Conservation (phyloP, 2,797 vertebrate species). For the Lepilemur septentrionalis region DNA sequence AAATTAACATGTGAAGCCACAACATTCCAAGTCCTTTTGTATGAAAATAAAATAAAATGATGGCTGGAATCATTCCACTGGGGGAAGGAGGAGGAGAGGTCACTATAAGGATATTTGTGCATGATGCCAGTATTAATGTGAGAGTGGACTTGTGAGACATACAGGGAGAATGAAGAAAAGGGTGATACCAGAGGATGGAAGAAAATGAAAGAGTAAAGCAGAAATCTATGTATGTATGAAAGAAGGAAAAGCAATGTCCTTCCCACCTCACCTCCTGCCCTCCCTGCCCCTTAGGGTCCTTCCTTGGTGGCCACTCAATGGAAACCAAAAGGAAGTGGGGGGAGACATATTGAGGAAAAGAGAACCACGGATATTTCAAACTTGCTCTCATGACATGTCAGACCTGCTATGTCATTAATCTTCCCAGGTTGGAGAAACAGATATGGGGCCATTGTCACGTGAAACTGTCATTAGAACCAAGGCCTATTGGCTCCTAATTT, state of each 20-base stretch:
- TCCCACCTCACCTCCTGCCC: accelerated
- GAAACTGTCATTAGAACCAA: constrained; percentile 29
- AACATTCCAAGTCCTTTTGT: not conserved
- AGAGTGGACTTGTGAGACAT: not conserved
- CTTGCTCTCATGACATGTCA: not conserved
- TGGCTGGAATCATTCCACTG: not conserved
- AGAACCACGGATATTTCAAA: constrained; percentile 42
- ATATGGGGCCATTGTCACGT: not conserved
- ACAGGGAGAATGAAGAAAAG: not conserved
- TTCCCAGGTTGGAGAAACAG: constrained; percentile 6
- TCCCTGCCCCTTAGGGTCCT: not conserved
- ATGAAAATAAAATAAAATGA: not conserved
- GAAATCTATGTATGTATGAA: not conserved
- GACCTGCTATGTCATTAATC: constrained; percentile 10
- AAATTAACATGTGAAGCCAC: not conserved
- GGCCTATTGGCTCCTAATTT: constrained; percentile 38
- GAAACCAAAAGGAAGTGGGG: not conserved
- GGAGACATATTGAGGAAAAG: not conserved
- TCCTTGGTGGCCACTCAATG: not conserved
- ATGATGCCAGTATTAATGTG: not conserved
- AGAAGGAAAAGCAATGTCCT: not conserved
- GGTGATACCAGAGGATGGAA: not conserved
- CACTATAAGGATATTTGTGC: not conserved
- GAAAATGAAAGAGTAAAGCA: not conserved
- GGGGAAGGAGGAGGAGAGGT: not conserved